Conservation (phyloP, 2,113 vertebrate species). For the Nannospalax galili region DNA sequence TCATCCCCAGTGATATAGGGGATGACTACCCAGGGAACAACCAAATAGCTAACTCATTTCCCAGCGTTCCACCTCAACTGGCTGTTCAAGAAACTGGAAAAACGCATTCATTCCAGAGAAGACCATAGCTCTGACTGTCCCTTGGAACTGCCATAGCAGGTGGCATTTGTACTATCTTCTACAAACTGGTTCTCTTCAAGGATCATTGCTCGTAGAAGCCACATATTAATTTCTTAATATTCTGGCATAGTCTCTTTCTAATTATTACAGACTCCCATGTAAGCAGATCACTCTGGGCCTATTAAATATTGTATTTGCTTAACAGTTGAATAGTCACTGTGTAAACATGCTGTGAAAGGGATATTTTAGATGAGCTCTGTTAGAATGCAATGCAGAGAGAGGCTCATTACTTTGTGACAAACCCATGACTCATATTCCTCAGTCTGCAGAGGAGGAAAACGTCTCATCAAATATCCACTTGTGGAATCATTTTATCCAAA, state of each 20-base stretch:
- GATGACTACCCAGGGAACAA: conserved; percentile 57
- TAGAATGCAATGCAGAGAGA: conserved; percentile 17
- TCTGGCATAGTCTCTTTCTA: conserved; percentile 67
- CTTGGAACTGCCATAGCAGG: conserved; percentile 21
- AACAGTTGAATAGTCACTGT: conserved; percentile 53
- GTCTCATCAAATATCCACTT: not conserved
- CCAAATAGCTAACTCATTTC: conserved; percentile 41
- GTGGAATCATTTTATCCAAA: not conserved
- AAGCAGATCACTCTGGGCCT: conserved; percentile 58
- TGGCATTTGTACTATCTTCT: conserved; percentile 78
- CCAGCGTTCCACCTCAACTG: conserved; percentile 70
- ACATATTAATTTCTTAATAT: conserved; percentile 79
- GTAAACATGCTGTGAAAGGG: conserved; percentile 64
- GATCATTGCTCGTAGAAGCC: conserved; percentile 79
- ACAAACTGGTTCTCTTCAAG: conserved; percentile 82
- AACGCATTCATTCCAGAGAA: conserved; percentile 49
- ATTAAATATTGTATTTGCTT: conserved; percentile 70
- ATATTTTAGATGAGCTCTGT: conserved; percentile 42
- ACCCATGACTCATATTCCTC: not conserved
- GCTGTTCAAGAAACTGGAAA: conserved; percentile 70
- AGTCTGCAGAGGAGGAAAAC: not conserved
- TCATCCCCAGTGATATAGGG: conserved; percentile 33
- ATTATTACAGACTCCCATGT: conserved; percentile 72
- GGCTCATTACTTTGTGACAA: conserved; percentile 1
- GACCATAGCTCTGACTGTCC: not conserved